These are phyloP conservation scores for Syrphus vitripennis DNA, from an alignment of 2,888 invertebrate genomes.

Conservation along the genomic window DNA sequence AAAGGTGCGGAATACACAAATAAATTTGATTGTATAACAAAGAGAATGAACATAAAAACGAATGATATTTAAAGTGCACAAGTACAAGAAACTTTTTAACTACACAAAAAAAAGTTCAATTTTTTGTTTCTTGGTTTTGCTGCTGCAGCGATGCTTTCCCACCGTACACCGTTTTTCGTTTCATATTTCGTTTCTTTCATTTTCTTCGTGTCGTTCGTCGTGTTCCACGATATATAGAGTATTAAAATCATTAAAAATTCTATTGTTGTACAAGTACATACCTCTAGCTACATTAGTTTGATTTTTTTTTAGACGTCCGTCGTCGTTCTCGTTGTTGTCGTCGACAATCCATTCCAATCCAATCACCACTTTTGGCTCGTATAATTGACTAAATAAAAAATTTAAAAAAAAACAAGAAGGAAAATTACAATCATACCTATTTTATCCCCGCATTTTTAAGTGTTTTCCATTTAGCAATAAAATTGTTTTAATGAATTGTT, in stretches of 20 bases:
- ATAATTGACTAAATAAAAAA: conserved; percentile 64
- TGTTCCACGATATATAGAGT: conserved; percentile 67
- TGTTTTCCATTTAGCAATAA: conserved; percentile 46
- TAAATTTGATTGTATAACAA: conserved; percentile 66
- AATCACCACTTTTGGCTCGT: conserved; percentile 59
- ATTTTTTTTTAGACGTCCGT: conserved; percentile 25
- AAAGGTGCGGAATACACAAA: conserved; percentile 36
- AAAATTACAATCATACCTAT: conserved; percentile 37
- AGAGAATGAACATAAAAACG: conserved; percentile 30
- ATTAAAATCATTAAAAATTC: conserved; percentile 71
- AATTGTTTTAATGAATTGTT: conserved; percentile 57
- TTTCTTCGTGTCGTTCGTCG: conserved; percentile 42
- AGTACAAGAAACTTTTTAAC: conserved; percentile 56
- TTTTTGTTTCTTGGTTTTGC: conserved; percentile 30
- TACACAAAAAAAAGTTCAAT: conserved; percentile 38
- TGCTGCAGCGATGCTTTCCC: conserved; percentile 29
- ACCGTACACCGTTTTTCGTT: conserved; percentile 52
- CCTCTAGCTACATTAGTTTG: conserved; percentile 43
- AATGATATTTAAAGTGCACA: conserved; percentile 31
- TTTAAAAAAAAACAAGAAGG: too few species aligned
- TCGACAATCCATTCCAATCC: conserved; percentile 52
- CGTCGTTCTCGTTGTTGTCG: conserved; percentile 52
- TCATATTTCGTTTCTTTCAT: conserved; percentile 67
- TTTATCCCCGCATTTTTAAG: conserved; percentile 34
- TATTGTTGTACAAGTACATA: conserved; percentile 65